Conservation (phyloP, 1,140 invertebrate species). For the Caenorhabditis inopinata region DNA sequence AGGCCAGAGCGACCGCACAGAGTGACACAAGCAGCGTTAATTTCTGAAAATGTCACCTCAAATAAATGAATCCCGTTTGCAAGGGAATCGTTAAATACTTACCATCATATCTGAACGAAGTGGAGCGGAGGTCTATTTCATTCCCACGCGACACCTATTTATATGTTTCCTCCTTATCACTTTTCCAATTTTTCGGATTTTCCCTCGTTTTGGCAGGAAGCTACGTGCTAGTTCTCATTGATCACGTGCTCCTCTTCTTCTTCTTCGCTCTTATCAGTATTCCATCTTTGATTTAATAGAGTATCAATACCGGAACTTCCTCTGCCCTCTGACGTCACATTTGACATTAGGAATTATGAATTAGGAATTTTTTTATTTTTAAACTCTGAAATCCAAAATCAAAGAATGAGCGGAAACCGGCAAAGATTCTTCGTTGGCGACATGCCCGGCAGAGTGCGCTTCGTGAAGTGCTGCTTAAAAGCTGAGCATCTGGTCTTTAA, state of each 20-base stretch:
- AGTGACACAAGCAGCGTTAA: not conserved
- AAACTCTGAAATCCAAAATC: too few species aligned
- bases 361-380: too few species aligned
- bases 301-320: constrained; percentile 16
- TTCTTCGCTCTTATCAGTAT: not conserved
- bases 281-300: constrained; percentile 17
- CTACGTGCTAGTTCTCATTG: constrained; percentile 13
- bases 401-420: too few species aligned
- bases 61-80: not conserved
- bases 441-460: too few species aligned
- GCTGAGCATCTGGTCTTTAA: too few species aligned
- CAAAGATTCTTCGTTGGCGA: too few species aligned
- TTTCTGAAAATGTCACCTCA: constrained; percentile 17
- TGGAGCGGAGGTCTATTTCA: not conserved
- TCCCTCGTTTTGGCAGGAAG: constrained; percentile 1
- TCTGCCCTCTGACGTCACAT: too few species aligned
- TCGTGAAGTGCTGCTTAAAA: too few species aligned
- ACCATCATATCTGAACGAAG: not conserved
- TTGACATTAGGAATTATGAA: too few species aligned
- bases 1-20: constrained; percentile 5
- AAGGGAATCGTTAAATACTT: not conserved
- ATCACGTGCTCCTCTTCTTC: constrained; percentile 9
- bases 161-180: constrained; percentile 1
- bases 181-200: not conserved
- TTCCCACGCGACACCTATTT: not conserved